These are phyloP conservation scores for Nephila pilipes DNA, from an alignment of 1,140 invertebrate species.

Conservation along the genomic window DNA sequence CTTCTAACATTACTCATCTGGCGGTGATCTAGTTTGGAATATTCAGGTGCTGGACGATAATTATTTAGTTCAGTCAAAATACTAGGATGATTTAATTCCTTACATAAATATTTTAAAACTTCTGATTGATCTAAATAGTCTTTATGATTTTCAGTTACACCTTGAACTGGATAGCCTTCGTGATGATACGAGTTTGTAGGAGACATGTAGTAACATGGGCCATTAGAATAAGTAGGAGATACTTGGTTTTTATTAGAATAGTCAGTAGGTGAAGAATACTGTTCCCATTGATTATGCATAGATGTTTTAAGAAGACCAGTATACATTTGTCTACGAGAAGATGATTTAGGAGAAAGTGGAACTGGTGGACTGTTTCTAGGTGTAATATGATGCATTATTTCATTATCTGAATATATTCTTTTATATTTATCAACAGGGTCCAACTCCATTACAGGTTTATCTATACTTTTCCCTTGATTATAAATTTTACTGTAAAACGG, in stretches of 20 bases:
- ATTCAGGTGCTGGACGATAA: conserved; percentile 49
- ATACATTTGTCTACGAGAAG: conserved; percentile 61
- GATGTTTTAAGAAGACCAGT: conserved; percentile 30
- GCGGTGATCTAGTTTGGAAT: conserved; percentile 32
- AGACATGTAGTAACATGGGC: neutral
- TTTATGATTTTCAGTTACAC: conserved; percentile 92
- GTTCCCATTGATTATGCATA: conserved; percentile 40
- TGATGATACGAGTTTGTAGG: conserved; percentile 21
- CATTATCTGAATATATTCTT: conserved; percentile 58
- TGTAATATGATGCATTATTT: neutral
- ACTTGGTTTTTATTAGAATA: conserved; percentile 39
- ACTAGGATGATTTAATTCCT: conserved; percentile 78
- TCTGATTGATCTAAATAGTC: conserved; percentile 91
- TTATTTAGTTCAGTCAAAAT: conserved; percentile 78
- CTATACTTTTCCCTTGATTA: conserved; percentile 22
- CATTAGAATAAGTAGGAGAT: neutral
- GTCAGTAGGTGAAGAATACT: conserved; percentile 41
- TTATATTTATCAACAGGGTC: conserved; percentile 54
- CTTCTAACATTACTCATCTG: conserved; percentile 51
- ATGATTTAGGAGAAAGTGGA: conserved; percentile 66
- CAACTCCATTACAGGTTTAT: conserved; percentile 7
- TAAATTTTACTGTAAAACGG: conserved; percentile 77
- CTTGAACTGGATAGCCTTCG: conserved; percentile 83
- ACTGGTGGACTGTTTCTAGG: conserved; percentile 33
- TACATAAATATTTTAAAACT: conserved; percentile 88